Evolutionary conservation across 2,888 invertebrate genomes (phyloP), one percentile per base, ranked within the genome.

Genomic region (Dyspetes luteomarginatus): DNA sequence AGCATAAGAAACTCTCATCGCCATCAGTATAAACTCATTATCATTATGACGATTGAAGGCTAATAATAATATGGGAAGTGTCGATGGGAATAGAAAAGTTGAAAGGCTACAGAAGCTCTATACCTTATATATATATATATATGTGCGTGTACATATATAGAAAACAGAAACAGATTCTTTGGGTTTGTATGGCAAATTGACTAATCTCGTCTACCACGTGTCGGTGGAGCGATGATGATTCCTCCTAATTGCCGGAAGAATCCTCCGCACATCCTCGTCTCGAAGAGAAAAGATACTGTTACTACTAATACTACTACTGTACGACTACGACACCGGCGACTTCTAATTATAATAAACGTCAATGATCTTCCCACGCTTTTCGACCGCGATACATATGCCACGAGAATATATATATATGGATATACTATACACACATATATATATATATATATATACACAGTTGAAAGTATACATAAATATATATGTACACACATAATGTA

Each of bases 171-270:
- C 36, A 12, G 64, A 22, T 65, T 68, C 17, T 26, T 45, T 50
- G 19, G n/a, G 45, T 72, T 67, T 36, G n/a, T 41, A 7, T n/a
- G 12, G 71, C 55, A 75, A 71, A 50, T 75, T 67, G 28, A 60
- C 75, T 22, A 80, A 76, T 60, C 65, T 19, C 41, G 71, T 71
- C 58, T 55, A 62, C 41, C 48, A 43, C 67, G 45, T 64, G 72
- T 48, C 68, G 56, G 50, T 56, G 22, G 56, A 43, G 22, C 36
- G 50, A 45, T 7, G 55, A 73, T 81, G 72, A 73, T 76, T 52
- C 76, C 65, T 78, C 68, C 80, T 83, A 83, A 84, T 84, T 83
- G 81, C 84, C 83, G 84, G 83, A 84, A 84, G 84, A 83, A 84
- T 79, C 84, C 84, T 84, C 82, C 82, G 79, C 84, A 83, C 82